Percentiles rank a stretch among this genome's conserved stretches.
These are phyloP conservation scores for Paramisgurnus dabryanus DNA, from an alignment of 2,113 vertebrate genomes.

Conservation along the genomic window DNA sequence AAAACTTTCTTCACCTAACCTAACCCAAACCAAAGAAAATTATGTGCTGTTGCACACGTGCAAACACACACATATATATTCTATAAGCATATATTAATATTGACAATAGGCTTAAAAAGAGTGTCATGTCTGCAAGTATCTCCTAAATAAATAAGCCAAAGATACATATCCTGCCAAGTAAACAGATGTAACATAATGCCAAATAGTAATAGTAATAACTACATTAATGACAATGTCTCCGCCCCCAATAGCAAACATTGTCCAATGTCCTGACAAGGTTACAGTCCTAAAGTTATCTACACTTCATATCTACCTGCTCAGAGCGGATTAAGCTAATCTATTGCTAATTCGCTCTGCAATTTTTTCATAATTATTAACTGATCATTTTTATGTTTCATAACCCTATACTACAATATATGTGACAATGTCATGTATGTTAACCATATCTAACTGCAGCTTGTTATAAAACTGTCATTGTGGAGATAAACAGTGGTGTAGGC, in stretches of 20 bases:
- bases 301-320: slow-evolving; percentile 27
- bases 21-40: background rate
- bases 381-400: background rate
- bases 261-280: background rate
- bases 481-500: background rate
- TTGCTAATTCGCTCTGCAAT: background rate
- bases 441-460: background rate
- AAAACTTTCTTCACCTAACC: background rate
- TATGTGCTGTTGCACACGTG: background rate
- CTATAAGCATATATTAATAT: background rate
- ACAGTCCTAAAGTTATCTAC: background rate
- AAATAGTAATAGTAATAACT: background rate
- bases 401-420: no score
- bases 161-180: background rate
- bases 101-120: background rate
- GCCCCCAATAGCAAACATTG: background rate
- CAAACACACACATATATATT: no score
- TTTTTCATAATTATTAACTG: background rate
- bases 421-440: background rate
- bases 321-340: background rate
- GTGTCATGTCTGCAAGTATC: background rate
- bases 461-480: background rate
- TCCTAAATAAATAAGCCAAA: slow-evolving; percentile 3
- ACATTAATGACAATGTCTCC: slow-evolving; percentile 7
- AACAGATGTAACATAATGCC: background rate